Conservation (phyloP, 2,888 invertebrate species). For the Pantelozetes paolii region DNA sequence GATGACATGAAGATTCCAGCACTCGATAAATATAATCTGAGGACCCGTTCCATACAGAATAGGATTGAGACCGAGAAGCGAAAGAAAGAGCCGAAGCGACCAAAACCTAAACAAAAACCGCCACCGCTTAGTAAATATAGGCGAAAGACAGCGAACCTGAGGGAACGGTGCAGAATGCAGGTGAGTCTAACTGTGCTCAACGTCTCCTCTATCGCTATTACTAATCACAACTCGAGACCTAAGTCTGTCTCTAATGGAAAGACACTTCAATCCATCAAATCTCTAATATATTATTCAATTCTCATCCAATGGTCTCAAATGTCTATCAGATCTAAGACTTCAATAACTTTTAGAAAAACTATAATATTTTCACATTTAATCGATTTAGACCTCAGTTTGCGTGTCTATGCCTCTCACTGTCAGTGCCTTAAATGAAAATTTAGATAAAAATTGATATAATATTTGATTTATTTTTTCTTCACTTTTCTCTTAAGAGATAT, state of each 20-base stretch:
- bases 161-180: conserved; percentile 79
- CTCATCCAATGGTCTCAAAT: neutral
- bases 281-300: neutral
- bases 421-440: neutral
- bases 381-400: conserved; percentile 31
- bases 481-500: neutral
- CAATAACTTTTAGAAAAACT: conserved; percentile 1
- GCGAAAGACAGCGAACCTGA: conserved; percentile 80
- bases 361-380: conserved; percentile 17
- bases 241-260: conserved; percentile 26
- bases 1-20: conserved; percentile 36
- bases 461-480: neutral
- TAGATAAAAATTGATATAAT: conserved; percentile 13
- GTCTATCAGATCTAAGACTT: neutral
- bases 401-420: neutral
- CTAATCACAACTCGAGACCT: neutral
- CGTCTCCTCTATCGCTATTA: conserved; percentile 1
- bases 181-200: conserved; percentile 11
- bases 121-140: conserved; percentile 77
- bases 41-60: conserved; percentile 63
- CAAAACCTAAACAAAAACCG: conserved; percentile 54
- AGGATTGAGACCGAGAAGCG: conserved; percentile 49
- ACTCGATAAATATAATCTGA: conserved; percentile 60
- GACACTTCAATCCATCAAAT: conserved; percentile 3
- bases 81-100: conserved; percentile 49